phyloP scores from a whole-genome alignment of 2,113 vertebrate genomes.

The Amblyopsis rosae region DNA sequence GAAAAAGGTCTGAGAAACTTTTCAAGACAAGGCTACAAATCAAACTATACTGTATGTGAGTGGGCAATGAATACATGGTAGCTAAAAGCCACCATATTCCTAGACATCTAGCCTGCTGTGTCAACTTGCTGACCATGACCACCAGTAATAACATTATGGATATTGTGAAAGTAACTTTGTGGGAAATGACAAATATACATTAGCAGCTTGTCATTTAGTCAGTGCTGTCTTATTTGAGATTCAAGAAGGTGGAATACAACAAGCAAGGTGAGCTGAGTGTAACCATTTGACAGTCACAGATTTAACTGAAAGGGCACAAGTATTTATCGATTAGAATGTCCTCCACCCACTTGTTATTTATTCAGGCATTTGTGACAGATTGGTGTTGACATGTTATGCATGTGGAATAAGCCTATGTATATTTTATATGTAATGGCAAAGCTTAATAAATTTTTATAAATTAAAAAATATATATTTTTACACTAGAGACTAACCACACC shows the following conservation, averaged over 20 bases:
- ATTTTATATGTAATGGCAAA: neutral
- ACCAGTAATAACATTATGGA: neutral
- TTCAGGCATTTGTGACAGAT: neutral
- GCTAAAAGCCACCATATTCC: neutral
- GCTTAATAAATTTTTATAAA: neutral
- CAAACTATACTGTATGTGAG: conserved; percentile 17
- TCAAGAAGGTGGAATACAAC: too few relatives aligned
- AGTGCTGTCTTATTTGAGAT: conserved; percentile 11
- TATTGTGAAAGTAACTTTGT: conserved; percentile 7
- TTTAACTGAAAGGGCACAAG: neutral
- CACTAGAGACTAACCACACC: too few relatives aligned
- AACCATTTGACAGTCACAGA: too few relatives aligned
- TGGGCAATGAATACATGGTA: neutral
- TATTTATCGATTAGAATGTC: neutral
- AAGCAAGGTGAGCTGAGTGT: too few relatives aligned
- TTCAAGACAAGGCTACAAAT: conserved; percentile 22
- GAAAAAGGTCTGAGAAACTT: neutral
- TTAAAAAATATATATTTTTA: too few relatives aligned
- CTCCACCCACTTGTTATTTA: neutral
- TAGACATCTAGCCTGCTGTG: neutral
- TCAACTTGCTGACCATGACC: neutral
- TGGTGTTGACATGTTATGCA: neutral
- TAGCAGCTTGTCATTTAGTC: conserved; percentile 13
- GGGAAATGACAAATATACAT: neutral
- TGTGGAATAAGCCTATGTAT: too few relatives aligned